Base-by-base conservation (phyloP, 2,888 invertebrate genomes). In the Drosophila acutilabella region DNA sequence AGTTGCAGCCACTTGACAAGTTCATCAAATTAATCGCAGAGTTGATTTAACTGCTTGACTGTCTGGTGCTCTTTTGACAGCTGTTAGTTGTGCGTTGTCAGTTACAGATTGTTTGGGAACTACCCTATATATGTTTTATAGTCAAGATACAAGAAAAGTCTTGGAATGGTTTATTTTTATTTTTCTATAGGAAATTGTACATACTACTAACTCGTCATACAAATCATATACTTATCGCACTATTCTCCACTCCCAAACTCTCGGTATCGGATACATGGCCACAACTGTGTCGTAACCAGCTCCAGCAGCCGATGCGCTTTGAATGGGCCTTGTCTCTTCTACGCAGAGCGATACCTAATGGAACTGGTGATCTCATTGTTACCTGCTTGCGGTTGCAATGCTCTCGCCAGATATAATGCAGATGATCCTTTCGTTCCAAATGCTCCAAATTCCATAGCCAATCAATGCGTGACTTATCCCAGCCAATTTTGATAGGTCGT, bases 391-490 rank as follows among this genome's bases (percentile, higher is more conserved):
- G n/a, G 0, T 7, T 18, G 10, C 5, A 36, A 13, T 33, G 14
- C 7, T 60, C 48, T 16, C 30, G 52, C 50, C 53, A 40, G 1
- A 45, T 20, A 10, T 54, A 26, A 0, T 30, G 38, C 7, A 40
- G 11, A n/a, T 74, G 57, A 40, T 77, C 64, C 1, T 76, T 53
- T 11, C 57, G 65, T 3, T 56, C 30, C 48, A 62, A 38, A n/a
- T 50, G 56, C 47, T 90, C 90, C 64, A 90, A 48, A 16, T 90
- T 57, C 30, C 61, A 54, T 33, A 90, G 74, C 89, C 90, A 90
- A 1, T 78, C 85, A 38, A 90, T 81, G 16, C 90, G 84, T 10
- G 90, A 89, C 18, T 40, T 68, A 30, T 67, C 79, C 90, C 90
- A 90, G 47, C 72, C 66, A 23, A 33, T 11, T 23, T 20, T 50